These are phyloP conservation scores for Dryomyza anilis DNA, from an alignment of 2,888 invertebrate genomes.

Conservation along the genomic window DNA sequence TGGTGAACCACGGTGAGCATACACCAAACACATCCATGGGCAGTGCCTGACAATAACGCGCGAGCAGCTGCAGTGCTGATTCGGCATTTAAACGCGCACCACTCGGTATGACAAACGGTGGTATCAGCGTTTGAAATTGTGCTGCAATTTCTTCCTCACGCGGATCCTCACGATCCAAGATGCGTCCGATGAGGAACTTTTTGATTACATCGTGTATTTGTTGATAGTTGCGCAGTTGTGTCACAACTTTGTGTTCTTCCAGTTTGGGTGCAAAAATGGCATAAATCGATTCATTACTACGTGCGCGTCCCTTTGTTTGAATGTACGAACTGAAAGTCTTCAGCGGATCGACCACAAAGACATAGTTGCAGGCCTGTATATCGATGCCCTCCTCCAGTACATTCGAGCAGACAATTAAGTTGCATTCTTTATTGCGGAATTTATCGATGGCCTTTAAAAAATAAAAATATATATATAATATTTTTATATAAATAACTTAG, in stretches of 20 bases:
- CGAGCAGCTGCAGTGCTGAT: conserved; percentile 64
- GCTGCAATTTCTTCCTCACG: conserved; percentile 63
- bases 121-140: conserved; percentile 63
- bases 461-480: too few species aligned
- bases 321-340: conserved; percentile 81
- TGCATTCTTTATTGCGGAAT: conserved; percentile 67
- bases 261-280: conserved; percentile 63
- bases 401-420: conserved; percentile 75
- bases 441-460: conserved; percentile 61
- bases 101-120: conserved; percentile 43
- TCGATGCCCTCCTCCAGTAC: conserved; percentile 92
- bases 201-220: conserved; percentile 66
- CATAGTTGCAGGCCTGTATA: conserved; percentile 79
- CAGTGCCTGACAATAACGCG: conserved; percentile 80
- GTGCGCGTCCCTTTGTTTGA: conserved; percentile 87
- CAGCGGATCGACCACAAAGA: conserved; percentile 76
- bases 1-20: conserved; percentile 60
- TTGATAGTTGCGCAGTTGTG: conserved; percentile 62
- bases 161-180: conserved; percentile 65
- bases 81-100: conserved; percentile 48
- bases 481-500: too few species aligned
- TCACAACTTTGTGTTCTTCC: conserved; percentile 47
- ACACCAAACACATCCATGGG: conserved; percentile 80
- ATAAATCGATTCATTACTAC: conserved; percentile 68
- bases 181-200: conserved; percentile 66